Evolutionary conservation across 2,888 invertebrate species (phyloP).

Genomic region (Teleogryllus oceanicus): DNA sequence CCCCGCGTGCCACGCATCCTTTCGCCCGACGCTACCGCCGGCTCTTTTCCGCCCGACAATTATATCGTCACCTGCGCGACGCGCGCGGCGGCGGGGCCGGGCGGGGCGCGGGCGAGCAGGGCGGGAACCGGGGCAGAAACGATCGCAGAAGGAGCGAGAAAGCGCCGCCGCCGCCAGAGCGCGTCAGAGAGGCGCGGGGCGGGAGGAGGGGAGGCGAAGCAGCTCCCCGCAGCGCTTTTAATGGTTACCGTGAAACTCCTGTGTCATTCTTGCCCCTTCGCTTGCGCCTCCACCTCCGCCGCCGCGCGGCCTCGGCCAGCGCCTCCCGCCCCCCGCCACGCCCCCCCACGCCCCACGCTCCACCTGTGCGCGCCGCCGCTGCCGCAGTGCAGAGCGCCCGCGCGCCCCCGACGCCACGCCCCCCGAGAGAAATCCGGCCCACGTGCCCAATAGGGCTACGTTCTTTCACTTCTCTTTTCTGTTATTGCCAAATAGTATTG

Average conservation of each 20-base stretch:
- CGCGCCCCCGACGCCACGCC: neutral
- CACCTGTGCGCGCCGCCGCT: neutral
- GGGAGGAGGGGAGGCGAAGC: neutral
- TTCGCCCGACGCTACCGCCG: neutral
- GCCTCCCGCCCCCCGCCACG: neutral
- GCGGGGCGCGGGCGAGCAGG: neutral
- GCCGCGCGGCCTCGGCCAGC: neutral
- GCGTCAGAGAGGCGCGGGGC: neutral
- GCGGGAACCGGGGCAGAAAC: neutral
- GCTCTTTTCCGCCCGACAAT: conserved; percentile 9
- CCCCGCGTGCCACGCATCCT: neutral
- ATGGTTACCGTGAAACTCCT: conserved; percentile 18
- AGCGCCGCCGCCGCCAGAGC: neutral
- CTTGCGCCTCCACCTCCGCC: neutral
- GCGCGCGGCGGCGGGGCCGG: neutral
- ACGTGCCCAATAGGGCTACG: no score
- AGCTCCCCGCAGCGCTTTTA: neutral
- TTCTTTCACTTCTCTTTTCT: no score
- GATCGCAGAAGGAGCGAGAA: neutral
- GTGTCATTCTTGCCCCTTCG: conserved; percentile 5
- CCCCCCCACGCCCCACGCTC: neutral
- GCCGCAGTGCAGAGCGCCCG: neutral
- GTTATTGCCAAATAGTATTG: no score
- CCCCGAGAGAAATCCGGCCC: no score
- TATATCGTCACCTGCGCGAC: conserved; percentile 11